Percentiles rank a stretch among this genome's conserved stretches.
Evolutionary conservation across 2,888 invertebrate genomes (phyloP).

Genomic region (Drosophila rubida): DNA sequence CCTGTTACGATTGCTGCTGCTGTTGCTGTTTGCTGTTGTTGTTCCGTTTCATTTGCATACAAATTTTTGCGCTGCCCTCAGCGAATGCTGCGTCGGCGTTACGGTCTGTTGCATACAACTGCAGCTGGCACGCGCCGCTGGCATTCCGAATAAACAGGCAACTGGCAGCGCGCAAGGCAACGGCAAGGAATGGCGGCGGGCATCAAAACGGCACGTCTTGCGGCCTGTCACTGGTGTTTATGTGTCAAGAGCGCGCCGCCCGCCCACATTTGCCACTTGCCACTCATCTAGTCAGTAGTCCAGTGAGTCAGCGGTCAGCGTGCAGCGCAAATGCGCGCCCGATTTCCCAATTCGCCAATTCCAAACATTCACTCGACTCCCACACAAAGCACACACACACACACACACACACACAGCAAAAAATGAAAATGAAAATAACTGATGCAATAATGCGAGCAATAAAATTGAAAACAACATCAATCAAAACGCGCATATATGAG

Average conservation of each 20-base stretch:
- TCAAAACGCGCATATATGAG: slow-evolving; percentile 17
- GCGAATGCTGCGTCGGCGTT: slow-evolving; percentile 20
- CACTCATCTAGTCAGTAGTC: background rate
- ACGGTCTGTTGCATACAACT: slow-evolving; percentile 31
- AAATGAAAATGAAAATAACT: background rate
- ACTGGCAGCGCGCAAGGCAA: background rate
- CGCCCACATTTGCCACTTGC: background rate
- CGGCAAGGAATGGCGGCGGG: slow-evolving; percentile 7
- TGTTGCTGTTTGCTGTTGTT: slow-evolving; percentile 15
- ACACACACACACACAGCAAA: too few species aligned
- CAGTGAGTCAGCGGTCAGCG: slow-evolving; percentile 19
- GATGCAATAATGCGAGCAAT: background rate
- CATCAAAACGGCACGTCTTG: slow-evolving; percentile 57
- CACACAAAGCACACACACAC: too few species aligned
- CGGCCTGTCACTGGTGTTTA: slow-evolving; percentile 54
- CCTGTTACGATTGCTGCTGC: slow-evolving; percentile 6
- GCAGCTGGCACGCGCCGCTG: slow-evolving; percentile 53
- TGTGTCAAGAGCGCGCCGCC: slow-evolving; percentile 66
- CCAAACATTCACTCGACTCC: background rate
- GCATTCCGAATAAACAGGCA: slow-evolving; percentile 46
- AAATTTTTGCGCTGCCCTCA: slow-evolving; percentile 18
- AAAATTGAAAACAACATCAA: slow-evolving; percentile 19
- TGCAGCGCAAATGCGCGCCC: slow-evolving; percentile 47
- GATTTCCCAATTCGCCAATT: slow-evolving; percentile 27
- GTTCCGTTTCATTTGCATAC: slow-evolving; percentile 48